Percentiles rank a stretch among this genome's conserved stretches.
Conservation (phyloP, 2,113 vertebrate genomes). For the Syrmaticus mikado region DNA sequence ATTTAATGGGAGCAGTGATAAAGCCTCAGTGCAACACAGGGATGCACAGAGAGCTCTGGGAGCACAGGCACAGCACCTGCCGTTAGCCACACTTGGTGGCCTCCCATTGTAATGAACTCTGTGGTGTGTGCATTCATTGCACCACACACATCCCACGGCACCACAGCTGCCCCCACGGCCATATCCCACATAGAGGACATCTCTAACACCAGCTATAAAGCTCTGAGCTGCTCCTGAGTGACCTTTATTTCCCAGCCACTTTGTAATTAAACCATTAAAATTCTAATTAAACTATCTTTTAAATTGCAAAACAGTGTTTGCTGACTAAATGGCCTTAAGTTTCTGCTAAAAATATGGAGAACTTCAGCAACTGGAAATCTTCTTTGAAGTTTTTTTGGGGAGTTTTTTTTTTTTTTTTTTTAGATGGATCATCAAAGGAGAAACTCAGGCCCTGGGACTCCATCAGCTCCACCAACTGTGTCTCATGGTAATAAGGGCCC, state of each 20-base stretch:
- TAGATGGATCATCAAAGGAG: neutral
- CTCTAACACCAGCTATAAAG: no score
- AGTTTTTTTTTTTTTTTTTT: neutral
- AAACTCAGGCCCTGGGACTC: neutral
- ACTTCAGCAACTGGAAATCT: neutral
- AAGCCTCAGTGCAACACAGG: neutral
- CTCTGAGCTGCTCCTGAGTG: fast-evolving
- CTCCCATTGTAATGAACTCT: neutral
- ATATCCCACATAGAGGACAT: no score
- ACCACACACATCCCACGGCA: no score
- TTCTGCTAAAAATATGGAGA: neutral
- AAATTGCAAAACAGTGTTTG: neutral
- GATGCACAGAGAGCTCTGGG: neutral
- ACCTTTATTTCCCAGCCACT: neutral
- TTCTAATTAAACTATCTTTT: neutral
- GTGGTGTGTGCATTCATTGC: neutral
- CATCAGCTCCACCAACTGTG: neutral
- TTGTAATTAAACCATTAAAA: neutral
- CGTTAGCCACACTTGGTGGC: neutral
- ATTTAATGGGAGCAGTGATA: neutral
- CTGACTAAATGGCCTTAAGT: neutral
- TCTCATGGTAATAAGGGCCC: neutral
- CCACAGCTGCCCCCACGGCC: no score
- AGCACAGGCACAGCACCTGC: neutral
- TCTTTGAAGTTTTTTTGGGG: neutral